Conservation (phyloP, 1,140 invertebrate species). For the Drosophila persimilis region DNA sequence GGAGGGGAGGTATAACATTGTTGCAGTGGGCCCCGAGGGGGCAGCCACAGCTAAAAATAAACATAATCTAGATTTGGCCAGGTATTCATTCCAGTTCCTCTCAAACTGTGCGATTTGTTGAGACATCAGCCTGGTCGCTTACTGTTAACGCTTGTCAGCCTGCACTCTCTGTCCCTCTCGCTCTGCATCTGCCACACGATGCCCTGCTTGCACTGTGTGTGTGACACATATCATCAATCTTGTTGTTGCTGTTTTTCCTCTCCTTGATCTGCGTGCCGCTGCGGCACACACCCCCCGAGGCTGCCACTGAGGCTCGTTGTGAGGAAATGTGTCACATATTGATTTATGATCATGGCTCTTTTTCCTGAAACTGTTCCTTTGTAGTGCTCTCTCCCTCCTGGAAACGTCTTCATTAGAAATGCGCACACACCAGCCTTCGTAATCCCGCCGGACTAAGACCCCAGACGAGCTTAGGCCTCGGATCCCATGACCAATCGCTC, state of each 20-base stretch:
- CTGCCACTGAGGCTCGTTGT: slow-evolving; percentile 35
- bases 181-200: slow-evolving; percentile 32
- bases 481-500: slow-evolving; percentile 15
- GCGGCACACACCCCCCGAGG: slow-evolving; percentile 51
- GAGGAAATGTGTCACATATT: slow-evolving; percentile 81
- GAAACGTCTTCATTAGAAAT: slow-evolving; percentile 79
- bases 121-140: slow-evolving; percentile 32
- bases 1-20: slow-evolving; percentile 42
- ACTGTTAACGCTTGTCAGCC: slow-evolving; percentile 73
- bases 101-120: slow-evolving; percentile 51
- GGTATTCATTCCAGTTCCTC: slow-evolving; percentile 39
- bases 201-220: slow-evolving; percentile 51
- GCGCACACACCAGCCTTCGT: slow-evolving; percentile 43
- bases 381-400: slow-evolving; percentile 31
- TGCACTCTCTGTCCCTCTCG: background rate
- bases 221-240: slow-evolving; percentile 72
- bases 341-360: slow-evolving; percentile 69
- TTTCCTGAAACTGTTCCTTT: slow-evolving; percentile 46
- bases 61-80: slow-evolving; percentile 69
- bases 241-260: slow-evolving; percentile 21
- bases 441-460: slow-evolving; percentile 14
- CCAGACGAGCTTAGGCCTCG: slow-evolving; percentile 4
- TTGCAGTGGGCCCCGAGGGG: slow-evolving; percentile 21
- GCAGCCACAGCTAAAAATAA: slow-evolving; percentile 67
- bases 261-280: slow-evolving; percentile 8